These are phyloP conservation scores for Lottia scabra DNA, from an alignment of 2,888 invertebrate genomes.

Conservation along the genomic window DNA sequence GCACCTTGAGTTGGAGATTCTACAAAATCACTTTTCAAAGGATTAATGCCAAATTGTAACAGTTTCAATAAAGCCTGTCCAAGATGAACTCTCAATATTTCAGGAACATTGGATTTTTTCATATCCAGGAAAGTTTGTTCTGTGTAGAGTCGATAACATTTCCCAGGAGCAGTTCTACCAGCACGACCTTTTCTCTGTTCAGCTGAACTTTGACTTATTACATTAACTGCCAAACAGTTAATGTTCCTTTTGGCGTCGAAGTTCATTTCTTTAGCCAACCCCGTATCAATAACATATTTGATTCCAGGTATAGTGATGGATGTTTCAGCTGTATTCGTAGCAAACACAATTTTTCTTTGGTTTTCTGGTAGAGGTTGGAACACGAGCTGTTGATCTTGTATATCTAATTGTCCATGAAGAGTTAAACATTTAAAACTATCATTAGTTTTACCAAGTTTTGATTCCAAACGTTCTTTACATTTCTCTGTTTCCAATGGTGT, in stretches of 20 bases:
- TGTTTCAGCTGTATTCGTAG: slow-evolving; percentile 70
- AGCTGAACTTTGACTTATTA: slow-evolving; percentile 65
- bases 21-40: slow-evolving; percentile 63
- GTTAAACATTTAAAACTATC: slow-evolving; percentile 47
- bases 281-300: slow-evolving; percentile 68
- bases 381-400: slow-evolving; percentile 62
- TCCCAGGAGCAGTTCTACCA: slow-evolving; percentile 66
- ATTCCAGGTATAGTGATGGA: slow-evolving; percentile 69
- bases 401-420: slow-evolving; percentile 60
- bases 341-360: slow-evolving; percentile 66
- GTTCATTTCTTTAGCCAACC: slow-evolving; percentile 64
- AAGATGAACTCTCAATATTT: slow-evolving; percentile 63
- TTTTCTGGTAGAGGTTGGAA: slow-evolving; percentile 48
- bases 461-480: slow-evolving; percentile 37
- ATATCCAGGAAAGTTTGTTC: slow-evolving; percentile 58
- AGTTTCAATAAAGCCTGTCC: slow-evolving; percentile 61
- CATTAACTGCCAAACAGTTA: slow-evolving; percentile 49
- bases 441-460: slow-evolving; percentile 6
- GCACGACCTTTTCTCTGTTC: slow-evolving; percentile 69
- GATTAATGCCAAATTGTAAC: slow-evolving; percentile 59
- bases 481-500: slow-evolving; percentile 62
- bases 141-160: slow-evolving; percentile 66
- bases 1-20: slow-evolving; percentile 55
- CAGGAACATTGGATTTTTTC: slow-evolving; percentile 57
- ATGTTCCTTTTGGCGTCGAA: slow-evolving; percentile 63